A percentile compares a stretch with the other conserved stretches of the same genome.
These are phyloP conservation scores for Panagrolaimus sp. DNA, from an alignment of 1,140 invertebrate species.

Conservation along the genomic window DNA sequence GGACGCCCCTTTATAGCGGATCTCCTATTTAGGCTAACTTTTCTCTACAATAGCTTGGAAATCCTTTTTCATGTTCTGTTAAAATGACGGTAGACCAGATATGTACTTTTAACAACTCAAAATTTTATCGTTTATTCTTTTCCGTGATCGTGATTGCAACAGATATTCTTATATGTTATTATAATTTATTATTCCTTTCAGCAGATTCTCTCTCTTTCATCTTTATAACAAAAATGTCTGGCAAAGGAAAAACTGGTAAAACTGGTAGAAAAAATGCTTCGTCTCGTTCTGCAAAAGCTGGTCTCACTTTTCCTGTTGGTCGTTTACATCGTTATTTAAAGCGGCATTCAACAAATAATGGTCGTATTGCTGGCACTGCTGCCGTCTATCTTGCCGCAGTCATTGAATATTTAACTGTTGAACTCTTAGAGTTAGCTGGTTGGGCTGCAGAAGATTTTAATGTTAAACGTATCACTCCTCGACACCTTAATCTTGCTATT, in stretches of 20 bases:
- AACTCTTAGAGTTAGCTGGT: conserved; percentile 67
- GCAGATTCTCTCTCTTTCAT: no score
- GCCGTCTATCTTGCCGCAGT: conserved; percentile 44
- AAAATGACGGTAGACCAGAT: no score
- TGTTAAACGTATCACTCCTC: conserved; percentile 64
- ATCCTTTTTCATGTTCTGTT: no score
- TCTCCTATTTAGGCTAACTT: no score
- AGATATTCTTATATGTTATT: no score
- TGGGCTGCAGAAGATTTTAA: conserved; percentile 71
- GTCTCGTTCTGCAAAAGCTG: conserved; percentile 90
- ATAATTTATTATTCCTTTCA: no score
- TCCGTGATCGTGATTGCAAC: no score
- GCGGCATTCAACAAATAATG: conserved; percentile 94
- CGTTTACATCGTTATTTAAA: conserved; percentile 98
- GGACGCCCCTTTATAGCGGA: no score
- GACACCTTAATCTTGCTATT: conserved; percentile 64
- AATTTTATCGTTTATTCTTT: no score
- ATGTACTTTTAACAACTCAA: no score
- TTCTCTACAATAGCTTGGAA: no score
- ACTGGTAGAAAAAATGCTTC: conserved; percentile 87
- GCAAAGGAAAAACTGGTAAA: conserved; percentile 89
- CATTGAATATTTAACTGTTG: conserved; percentile 45
- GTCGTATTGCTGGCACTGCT: conserved; percentile 63
- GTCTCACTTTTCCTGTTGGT: conserved; percentile 97
- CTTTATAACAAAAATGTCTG: no score